phyloP scores from a whole-genome alignment of 2,797 vertebrate species.

The Heliangelus exortis region DNA sequence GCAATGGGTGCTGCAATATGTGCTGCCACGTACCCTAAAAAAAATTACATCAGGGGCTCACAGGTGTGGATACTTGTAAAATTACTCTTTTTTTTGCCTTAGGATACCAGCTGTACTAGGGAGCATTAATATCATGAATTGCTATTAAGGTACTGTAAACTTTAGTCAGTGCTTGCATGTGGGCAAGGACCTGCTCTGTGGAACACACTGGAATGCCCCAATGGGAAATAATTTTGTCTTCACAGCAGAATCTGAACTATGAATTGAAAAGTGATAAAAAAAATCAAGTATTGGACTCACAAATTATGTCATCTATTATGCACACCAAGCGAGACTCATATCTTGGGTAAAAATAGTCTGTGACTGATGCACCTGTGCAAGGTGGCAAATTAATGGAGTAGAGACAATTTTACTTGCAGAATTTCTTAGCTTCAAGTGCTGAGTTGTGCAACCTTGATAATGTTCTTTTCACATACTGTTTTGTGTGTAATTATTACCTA shows the following conservation, averaged over 20 bases:
- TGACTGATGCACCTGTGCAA: conserved; percentile 58
- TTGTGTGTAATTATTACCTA: conserved; percentile 57
- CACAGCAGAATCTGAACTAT: not conserved
- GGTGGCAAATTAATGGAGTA: conserved; percentile 58
- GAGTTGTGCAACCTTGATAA: conserved; percentile 68
- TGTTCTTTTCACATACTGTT: conserved; percentile 53
- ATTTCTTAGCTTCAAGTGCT: conserved; percentile 50
- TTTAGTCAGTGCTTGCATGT: not conserved
- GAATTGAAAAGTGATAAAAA: not conserved
- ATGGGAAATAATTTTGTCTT: not conserved
- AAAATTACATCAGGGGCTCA: not conserved
- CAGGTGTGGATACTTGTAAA: not conserved
- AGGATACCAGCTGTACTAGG: not conserved
- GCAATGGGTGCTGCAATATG: not conserved
- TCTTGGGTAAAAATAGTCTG: conserved; percentile 37
- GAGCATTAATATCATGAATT: not conserved
- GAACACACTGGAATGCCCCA: conserved; percentile 8
- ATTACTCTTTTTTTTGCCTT: not conserved
- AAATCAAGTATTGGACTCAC: conserved; percentile 39
- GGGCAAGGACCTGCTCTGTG: not conserved
- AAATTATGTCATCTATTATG: conserved; percentile 45
- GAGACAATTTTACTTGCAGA: conserved; percentile 46
- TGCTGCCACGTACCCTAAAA: not conserved
- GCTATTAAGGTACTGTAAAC: not conserved
- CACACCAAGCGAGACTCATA: not conserved